Evolutionary conservation across 2,113 vertebrate species (phyloP).

Genomic region (Dasypus novemcinctus): DNA sequence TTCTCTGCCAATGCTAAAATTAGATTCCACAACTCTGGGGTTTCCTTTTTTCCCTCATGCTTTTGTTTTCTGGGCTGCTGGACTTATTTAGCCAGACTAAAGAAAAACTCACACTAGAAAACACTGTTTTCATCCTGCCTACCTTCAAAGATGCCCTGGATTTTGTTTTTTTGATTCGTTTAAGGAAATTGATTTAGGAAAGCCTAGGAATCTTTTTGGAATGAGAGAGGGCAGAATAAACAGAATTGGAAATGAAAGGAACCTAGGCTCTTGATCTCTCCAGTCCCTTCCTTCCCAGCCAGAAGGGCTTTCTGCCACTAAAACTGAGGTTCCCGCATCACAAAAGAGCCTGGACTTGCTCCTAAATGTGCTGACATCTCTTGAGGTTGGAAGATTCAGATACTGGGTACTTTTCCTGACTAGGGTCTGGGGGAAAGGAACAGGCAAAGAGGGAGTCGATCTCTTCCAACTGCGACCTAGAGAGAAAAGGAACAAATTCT

Average conservation of each 20-base stretch:
- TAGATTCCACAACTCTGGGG: constrained; percentile 45
- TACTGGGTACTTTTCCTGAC: constrained; percentile 49
- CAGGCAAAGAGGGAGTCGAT: constrained; percentile 57
- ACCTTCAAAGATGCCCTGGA: constrained; percentile 28
- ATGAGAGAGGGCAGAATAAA: neutral
- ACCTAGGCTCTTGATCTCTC: neutral
- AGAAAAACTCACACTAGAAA: constrained; percentile 37
- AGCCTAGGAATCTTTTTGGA: neutral
- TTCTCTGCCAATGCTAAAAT: constrained; percentile 73
- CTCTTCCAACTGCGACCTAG: constrained; percentile 73
- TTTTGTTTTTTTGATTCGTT: constrained; percentile 37
- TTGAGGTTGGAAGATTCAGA: constrained; percentile 13
- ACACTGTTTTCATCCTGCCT: constrained; percentile 28
- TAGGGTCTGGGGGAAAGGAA: constrained; percentile 34
- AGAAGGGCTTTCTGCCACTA: constrained; percentile 8
- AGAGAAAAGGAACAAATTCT: constrained; percentile 77
- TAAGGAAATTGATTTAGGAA: constrained; percentile 18
- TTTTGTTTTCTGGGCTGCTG: constrained; percentile 57
- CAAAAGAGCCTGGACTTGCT: constrained; percentile 33
- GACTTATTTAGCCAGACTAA: constrained; percentile 24
- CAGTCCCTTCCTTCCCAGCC: neutral
- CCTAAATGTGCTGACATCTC: constrained; percentile 8
- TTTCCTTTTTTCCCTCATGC: constrained; percentile 55
- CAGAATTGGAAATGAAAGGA: neutral
- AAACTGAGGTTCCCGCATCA: neutral